A percentile compares a stretch with the other conserved stretches of the same genome.
Evolutionary conservation across 2,888 invertebrate species (phyloP).

Genomic region (Eupithecia abbreviata): DNA sequence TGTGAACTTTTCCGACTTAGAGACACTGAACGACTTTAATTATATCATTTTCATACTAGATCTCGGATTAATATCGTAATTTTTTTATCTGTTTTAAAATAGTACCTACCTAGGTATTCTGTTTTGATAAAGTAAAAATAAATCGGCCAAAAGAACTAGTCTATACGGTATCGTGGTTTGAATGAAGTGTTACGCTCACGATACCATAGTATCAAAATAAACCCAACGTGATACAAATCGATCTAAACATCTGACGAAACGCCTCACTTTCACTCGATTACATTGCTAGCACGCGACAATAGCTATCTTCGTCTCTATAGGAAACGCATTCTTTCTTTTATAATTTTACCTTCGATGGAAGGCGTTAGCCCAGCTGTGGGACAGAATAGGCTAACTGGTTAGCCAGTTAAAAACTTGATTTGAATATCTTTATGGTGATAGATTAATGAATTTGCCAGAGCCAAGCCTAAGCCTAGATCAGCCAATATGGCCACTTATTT

Average conservation of each 20-base stretch:
- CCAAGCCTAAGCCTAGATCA: slow-evolving; percentile 7
- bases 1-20: neutral
- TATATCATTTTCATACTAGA: no score
- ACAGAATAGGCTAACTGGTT: no score
- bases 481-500: slow-evolving; percentile 31
- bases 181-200: neutral
- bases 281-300: slow-evolving; percentile 30
- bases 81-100: no score
- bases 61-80: no score
- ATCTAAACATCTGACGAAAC: slow-evolving; percentile 38
- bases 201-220: neutral
- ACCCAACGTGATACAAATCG: slow-evolving; percentile 14
- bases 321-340: slow-evolving; percentile 26
- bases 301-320: slow-evolving; percentile 20
- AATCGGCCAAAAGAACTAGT: neutral
- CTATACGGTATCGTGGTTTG: neutral
- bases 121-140: neutral
- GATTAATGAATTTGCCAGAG: neutral
- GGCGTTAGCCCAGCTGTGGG: neutral
- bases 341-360: neutral
- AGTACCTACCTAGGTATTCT: neutral
- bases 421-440: neutral
- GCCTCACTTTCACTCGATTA: slow-evolving; percentile 50
- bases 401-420: neutral
- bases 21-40: neutral